A percentile compares a stretch with the other conserved stretches of the same genome.
These are phyloP conservation scores for Chiloscyllium plagiosum DNA, from an alignment of 2,113 vertebrate genomes.

Conservation along the genomic window DNA sequence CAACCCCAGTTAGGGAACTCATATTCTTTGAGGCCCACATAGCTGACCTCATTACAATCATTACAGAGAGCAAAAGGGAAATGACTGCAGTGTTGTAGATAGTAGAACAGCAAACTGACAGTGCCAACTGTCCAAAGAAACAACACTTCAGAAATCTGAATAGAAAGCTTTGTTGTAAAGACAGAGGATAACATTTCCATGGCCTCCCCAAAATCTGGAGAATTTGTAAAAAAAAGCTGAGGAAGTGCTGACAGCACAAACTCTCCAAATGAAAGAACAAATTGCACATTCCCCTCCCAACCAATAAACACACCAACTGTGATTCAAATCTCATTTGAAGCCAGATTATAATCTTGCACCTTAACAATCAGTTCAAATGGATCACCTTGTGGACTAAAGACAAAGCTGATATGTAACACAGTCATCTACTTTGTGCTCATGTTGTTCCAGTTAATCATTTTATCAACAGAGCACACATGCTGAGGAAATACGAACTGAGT, in stretches of 20 bases:
- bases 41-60: too few species aligned
- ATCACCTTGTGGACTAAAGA: neutral
- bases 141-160: neutral
- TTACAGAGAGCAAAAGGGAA: too few species aligned
- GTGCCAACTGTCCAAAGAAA: neutral
- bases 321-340: neutral
- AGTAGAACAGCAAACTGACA: neutral
- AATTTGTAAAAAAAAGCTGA: neutral
- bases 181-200: neutral
- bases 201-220: neutral
- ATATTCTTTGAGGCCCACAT: too few species aligned
- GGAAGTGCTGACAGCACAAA: neutral
- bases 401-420: too few species aligned
- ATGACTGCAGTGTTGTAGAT: neutral
- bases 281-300: neutral
- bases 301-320: neutral
- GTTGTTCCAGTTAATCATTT: neutral
- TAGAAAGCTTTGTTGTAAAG: neutral
- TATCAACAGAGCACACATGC: neutral
- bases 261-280: neutral
- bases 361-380: neutral
- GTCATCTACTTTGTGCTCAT: neutral
- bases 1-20: too few species aligned
- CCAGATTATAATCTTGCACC: neutral
- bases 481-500: neutral